Evolutionary conservation across 2,797 vertebrate species (phyloP).

Genomic region (Gobionotothen gibberifrons): DNA sequence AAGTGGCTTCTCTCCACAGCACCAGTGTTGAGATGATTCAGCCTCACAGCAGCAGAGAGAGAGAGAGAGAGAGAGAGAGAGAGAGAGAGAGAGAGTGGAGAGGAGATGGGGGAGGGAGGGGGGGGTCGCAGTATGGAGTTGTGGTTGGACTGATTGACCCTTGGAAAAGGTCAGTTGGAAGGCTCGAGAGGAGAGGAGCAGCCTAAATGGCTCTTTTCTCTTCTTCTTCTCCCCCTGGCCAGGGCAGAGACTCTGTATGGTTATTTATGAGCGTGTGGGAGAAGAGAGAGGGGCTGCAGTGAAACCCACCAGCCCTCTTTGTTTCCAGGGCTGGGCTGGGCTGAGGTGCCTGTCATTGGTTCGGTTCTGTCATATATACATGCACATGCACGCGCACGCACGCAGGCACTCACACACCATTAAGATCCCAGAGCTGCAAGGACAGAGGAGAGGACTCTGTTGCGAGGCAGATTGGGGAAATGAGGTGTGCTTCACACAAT

Average conservation of each 20-base stretch:
- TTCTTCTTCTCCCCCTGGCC: slow-evolving; percentile 66
- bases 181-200: slow-evolving; percentile 78
- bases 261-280: slow-evolving; percentile 84
- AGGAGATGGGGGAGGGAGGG: not conserved
- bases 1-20: slow-evolving; percentile 70
- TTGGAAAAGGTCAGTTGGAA: slow-evolving; percentile 79
- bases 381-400: slow-evolving; percentile 43
- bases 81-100: slow-evolving; percentile 17
- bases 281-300: slow-evolving; percentile 64
- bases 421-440: slow-evolving; percentile 70
- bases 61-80: slow-evolving; percentile 34
- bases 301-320: slow-evolving; percentile 73
- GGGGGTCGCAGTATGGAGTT: slow-evolving; percentile 37
- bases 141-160: slow-evolving; percentile 75
- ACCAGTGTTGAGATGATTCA: slow-evolving; percentile 70
- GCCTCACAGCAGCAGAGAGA: slow-evolving; percentile 45
- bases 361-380: slow-evolving; percentile 73
- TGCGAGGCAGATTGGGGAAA: slow-evolving; percentile 80
- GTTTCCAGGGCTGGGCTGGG: slow-evolving; percentile 54
- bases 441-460: slow-evolving; percentile 75
- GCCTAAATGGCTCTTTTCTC: slow-evolving; percentile 80
- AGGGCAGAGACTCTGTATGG: slow-evolving; percentile 69
- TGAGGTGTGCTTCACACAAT: slow-evolving; percentile 75
- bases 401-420: slow-evolving; percentile 58
- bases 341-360: slow-evolving; percentile 73